Evolutionary conservation across 2,888 invertebrate genomes (phyloP), one percentile per base, ranked within the genome.

Genomic region (Mesochorus sp.): DNA sequence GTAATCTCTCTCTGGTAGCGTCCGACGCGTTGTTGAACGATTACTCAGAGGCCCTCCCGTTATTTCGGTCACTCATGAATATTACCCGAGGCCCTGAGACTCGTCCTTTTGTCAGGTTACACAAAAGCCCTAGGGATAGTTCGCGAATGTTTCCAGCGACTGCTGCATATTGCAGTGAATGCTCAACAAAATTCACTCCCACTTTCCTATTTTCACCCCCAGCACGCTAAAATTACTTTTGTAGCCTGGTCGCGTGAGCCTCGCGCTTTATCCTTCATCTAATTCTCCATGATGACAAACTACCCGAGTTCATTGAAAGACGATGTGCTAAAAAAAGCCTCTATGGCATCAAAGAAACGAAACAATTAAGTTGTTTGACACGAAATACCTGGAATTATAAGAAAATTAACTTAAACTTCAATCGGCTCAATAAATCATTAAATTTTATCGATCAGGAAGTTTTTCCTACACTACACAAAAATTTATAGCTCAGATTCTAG

Each of bases 61-160:
- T 34, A 51, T 76, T 79, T 72, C 75, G 75, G 80, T 73, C 71
- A 70, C 80, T 82, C 81, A 81, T 82, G 82, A 81, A 82, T 82
- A 82, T 81, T 82, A 75, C 76, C 34, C 12, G 26, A 53, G 49
- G 26, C 47, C 31, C 49, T 28, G 49, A 53, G 24, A 53, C 61
- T 37, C 66, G 34, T 44, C 72, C 62, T 59, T 70, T 59, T 28
- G 51, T 49, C 37, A 21, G 34, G 42, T 78, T 78, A 70, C n/a
- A n/a, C 74, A 74, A 74, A 78, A 78, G 70, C 78, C 57, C 44
- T 51, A 68, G 55, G 68, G 68, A 74, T 59, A 71, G 74, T 74
- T 74, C 31, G 17, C 57, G 57, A 47, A 47, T 70, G 70, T 66
- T 39, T 64, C 57, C 21, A 12, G 34, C 26, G 44, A 70, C 78